phyloP scores from a whole-genome alignment of 1,140 invertebrate species.

The Musca vetustissima region DNA sequence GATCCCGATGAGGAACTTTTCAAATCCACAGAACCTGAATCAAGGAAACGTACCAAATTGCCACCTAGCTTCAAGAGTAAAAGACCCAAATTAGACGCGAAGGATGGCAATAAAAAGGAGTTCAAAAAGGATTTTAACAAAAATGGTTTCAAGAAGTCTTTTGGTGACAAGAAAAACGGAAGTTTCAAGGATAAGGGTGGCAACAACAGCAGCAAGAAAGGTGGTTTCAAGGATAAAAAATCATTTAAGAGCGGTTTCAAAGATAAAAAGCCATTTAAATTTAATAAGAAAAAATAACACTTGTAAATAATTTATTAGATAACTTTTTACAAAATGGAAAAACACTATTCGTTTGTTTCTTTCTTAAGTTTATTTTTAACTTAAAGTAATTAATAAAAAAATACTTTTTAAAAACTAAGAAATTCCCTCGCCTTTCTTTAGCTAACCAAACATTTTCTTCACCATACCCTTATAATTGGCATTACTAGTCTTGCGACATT shows the following conservation, averaged over 20 bases:
- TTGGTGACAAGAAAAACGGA: neutral
- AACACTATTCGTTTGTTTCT: neutral
- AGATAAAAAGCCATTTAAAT: conserved; percentile 4
- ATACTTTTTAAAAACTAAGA: neutral
- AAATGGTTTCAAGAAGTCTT: neutral
- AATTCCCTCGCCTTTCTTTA: neutral
- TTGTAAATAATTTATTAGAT: neutral
- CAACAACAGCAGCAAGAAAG: neutral
- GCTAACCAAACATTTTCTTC: conserved; percentile 53
- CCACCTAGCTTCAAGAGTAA: conserved; percentile 45
- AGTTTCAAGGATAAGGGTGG: neutral
- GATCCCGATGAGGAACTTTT: conserved; percentile 72
- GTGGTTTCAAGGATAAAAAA: neutral
- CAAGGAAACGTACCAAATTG: conserved; percentile 40
- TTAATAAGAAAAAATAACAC: conserved; percentile 22
- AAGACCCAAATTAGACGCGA: conserved; percentile 40
- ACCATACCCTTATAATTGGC: conserved; percentile 49
- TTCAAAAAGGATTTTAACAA: no score
- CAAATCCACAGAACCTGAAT: conserved; percentile 37
- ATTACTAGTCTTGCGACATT: conserved; percentile 45
- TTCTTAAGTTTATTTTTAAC: neutral
- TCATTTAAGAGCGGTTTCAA: no score
- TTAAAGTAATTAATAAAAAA: conserved; percentile 8
- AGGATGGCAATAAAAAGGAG: conserved; percentile 6
- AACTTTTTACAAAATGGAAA: conserved; percentile 4